Conservation (phyloP, 2,797 vertebrate species). For the Eremophila alpestris region DNA sequence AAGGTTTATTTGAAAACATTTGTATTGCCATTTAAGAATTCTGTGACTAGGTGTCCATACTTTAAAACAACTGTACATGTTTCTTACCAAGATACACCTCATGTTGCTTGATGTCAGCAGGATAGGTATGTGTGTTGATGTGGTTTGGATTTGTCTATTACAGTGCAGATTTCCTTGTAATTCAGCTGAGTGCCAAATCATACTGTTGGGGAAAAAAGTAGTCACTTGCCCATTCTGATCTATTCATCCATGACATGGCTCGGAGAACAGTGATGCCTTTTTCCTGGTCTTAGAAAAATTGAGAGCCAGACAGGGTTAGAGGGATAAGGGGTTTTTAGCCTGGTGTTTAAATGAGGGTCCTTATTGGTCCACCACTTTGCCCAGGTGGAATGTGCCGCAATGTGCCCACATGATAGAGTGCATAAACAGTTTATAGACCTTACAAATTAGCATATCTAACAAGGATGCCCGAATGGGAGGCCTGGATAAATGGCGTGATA, state of each 20-base stretch:
- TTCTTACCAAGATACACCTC: not conserved
- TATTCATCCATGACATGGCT: not conserved
- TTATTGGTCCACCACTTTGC: not conserved
- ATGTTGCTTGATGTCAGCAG: not conserved
- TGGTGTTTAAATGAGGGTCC: not conserved
- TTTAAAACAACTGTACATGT: not conserved
- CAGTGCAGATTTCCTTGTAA: not conserved
- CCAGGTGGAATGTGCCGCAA: rapidly evolving
- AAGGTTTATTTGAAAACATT: not conserved
- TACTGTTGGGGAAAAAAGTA: not conserved
- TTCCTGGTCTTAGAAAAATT: not conserved
- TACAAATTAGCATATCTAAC: not conserved
- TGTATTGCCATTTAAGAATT: not conserved
- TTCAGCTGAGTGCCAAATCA: not conserved
- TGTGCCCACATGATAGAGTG: rapidly evolving
- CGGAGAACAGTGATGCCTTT: not conserved
- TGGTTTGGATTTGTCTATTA: not conserved
- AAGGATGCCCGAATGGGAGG: not conserved
- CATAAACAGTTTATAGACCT: not conserved
- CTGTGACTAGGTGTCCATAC: not conserved
- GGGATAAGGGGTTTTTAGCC: not conserved
- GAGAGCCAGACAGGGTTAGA: not conserved
- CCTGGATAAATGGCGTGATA: not conserved
- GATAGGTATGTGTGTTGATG: not conserved
- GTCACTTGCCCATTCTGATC: not conserved